Conservation (phyloP, 2,113 vertebrate genomes). For the Brachyhypopomus occidentalis region DNA sequence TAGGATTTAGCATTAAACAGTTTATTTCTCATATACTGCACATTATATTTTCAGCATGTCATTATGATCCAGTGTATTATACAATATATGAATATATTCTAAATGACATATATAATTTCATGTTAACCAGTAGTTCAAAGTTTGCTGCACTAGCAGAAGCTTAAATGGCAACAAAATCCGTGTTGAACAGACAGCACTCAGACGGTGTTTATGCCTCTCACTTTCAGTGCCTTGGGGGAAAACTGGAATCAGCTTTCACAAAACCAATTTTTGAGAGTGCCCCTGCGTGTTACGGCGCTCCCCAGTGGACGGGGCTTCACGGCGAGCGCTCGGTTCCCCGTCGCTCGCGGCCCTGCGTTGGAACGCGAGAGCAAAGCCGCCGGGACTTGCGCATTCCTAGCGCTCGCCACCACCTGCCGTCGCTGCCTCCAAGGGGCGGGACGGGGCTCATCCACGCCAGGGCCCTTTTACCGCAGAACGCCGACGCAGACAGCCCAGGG, state of each 20-base stretch:
- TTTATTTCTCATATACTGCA: background rate
- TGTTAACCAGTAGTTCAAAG: background rate
- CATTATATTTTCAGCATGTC: no score
- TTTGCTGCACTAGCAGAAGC: background rate
- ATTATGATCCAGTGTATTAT: no score
- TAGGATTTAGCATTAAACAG: no score
- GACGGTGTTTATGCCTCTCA: background rate
- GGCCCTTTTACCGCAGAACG: constrained; percentile 16
- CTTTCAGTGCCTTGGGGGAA: constrained; percentile 1
- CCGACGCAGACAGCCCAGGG: constrained; percentile 26
- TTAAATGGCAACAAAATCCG: constrained; percentile 9
- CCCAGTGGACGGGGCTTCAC: constrained; percentile 8
- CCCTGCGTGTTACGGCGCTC: constrained; percentile 22
- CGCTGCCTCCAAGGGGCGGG: constrained; percentile 5
- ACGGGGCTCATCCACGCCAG: background rate
- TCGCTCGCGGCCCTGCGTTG: constrained; percentile 3
- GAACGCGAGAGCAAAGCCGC: constrained; percentile 32
- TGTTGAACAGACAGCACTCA: background rate
- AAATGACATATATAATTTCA: background rate
- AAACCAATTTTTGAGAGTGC: constrained; percentile 33
- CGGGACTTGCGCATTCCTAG: constrained; percentile 13
- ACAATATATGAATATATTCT: background rate
- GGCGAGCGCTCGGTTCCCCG: constrained; percentile 1
- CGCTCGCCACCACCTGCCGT: constrained; percentile 43
- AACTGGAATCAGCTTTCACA: constrained; percentile 27